These are phyloP conservation scores for Autographa pulchrina DNA, from an alignment of 2,888 invertebrate species.

Conservation along the genomic window DNA sequence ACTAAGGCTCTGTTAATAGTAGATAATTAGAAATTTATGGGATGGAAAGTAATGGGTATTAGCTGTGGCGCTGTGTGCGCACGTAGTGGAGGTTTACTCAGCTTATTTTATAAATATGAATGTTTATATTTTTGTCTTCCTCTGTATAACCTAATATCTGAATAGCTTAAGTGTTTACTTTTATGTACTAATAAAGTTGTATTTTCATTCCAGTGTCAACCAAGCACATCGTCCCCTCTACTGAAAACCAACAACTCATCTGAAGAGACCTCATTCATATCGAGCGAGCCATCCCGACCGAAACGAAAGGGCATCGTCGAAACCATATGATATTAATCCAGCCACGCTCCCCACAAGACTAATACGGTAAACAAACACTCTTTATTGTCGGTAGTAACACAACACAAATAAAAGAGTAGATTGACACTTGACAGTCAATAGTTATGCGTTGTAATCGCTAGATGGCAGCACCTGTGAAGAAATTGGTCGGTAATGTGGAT, in stretches of 20 bases:
- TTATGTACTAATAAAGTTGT: neutral
- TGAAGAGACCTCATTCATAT: constrained; percentile 95
- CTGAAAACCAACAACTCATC: constrained; percentile 82
- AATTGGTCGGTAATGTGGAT: neutral
- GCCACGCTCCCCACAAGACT: constrained; percentile 15
- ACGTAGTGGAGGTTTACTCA: too few relatives aligned
- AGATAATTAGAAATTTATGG: too few relatives aligned
- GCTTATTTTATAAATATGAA: too few relatives aligned
- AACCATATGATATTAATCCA: constrained; percentile 89
- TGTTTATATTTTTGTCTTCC: too few relatives aligned
- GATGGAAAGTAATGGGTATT: too few relatives aligned
- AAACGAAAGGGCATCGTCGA: constrained; percentile 90
- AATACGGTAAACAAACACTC: constrained; percentile 32
- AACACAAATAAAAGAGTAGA: neutral
- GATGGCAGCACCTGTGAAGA: neutral
- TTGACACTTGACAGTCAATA: neutral
- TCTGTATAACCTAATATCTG: too few relatives aligned
- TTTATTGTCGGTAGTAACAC: constrained; percentile 7
- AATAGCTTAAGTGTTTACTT: too few relatives aligned
- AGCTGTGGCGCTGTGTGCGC: too few relatives aligned
- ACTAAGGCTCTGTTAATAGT: too few relatives aligned
- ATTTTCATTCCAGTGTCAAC: constrained; percentile 68
- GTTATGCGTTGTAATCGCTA: neutral
- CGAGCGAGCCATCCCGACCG: constrained; percentile 86
- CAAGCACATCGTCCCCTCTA: constrained; percentile 73